Evolutionary conservation across 1,140 invertebrate genomes (phyloP).

Genomic region (Chrysoperla carnea): DNA sequence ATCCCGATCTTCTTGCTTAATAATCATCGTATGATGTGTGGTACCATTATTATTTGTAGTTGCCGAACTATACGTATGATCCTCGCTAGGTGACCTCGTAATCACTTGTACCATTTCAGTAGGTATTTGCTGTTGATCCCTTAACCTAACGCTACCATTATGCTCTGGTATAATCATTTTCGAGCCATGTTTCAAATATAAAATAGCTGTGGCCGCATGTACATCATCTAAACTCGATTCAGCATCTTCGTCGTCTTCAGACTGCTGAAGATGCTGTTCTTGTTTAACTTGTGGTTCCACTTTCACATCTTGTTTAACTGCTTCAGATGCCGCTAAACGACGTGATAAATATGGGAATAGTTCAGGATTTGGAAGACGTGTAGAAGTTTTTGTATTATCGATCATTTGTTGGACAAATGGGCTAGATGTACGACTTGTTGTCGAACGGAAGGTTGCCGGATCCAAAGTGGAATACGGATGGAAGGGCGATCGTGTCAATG

Average conservation of each 20-base stretch:
- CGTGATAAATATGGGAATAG: slow-evolving; percentile 62
- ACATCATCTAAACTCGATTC: slow-evolving; percentile 43
- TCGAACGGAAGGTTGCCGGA: slow-evolving; percentile 17
- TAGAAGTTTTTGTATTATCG: slow-evolving; percentile 2
- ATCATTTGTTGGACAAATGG: background rate
- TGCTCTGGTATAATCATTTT: slow-evolving; percentile 13
- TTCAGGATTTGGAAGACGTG: slow-evolving; percentile 44
- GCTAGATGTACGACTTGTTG: background rate
- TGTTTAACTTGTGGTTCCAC: background rate
- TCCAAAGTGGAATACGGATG: slow-evolving; percentile 43
- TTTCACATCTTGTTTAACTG: slow-evolving; percentile 12
- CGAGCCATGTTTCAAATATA: slow-evolving; percentile 58
- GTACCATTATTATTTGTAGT: slow-evolving; percentile 10
- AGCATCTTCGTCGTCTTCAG: background rate
- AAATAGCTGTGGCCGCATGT: slow-evolving; percentile 66
- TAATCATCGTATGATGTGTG: slow-evolving; percentile 8
- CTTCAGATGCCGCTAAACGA: slow-evolving; percentile 34
- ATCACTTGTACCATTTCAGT: slow-evolving; percentile 37
- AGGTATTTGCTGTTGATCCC: slow-evolving; percentile 17
- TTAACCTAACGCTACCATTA: slow-evolving; percentile 7
- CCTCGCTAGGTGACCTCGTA: slow-evolving; percentile 55
- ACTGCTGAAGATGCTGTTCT: background rate
- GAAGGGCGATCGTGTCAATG: slow-evolving; percentile 65
- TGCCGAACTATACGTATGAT: slow-evolving; percentile 54
- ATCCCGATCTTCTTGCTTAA: slow-evolving; percentile 8